Evolutionary conservation across 2,888 invertebrate species (phyloP), one percentile per base, ranked within the genome.

Genomic region (Patella depressa): DNA sequence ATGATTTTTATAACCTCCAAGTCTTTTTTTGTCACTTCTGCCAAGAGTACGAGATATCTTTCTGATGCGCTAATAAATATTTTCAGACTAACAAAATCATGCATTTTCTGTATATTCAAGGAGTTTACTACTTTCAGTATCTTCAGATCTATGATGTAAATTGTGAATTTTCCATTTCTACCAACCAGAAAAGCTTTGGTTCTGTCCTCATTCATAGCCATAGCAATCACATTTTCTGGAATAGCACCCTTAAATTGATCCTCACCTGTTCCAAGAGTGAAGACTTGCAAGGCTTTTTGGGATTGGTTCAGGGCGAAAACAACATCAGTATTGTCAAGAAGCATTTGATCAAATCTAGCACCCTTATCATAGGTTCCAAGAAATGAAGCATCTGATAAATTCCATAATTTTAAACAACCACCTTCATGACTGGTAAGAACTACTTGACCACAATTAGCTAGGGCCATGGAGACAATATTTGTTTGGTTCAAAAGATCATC

Each of bases 21-120:
- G 57, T 89, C 89, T n/a, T 82, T 76, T 15, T 84, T 81, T 3
- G 86, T 82, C 53, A 84, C 78, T 34, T 79, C 79, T 0, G 82
- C 79, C 53, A 79, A 78, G 11, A 89, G 55, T 3, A 86, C 81
- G 2, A 88, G 76, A 74, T 86, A 89, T 9, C 85, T 74, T 34
- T 85, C 85, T 55, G 81, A 85, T 9, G 76, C 79, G 17, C 84
- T 84, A 15, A 89, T 73, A 12, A 76, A 75, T 9, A 85, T 72
- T 53, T 84, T 80, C 17, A 88, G 45, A 69, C 74, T 84, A 29
- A 80, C 78, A 75, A 80, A 86, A 29, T 80, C 77, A 59, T 85
- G 79, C 12, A 77, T 80, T 72, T 81, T 85, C 72, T 86, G 83
- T 70, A 88, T 53, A 29, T 74, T 70, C 53, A 87, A 82, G 15